Evolutionary conservation across 2,113 vertebrate species (phyloP), one percentile per base, ranked within the genome.

Genomic region (Notechis scutatus): DNA sequence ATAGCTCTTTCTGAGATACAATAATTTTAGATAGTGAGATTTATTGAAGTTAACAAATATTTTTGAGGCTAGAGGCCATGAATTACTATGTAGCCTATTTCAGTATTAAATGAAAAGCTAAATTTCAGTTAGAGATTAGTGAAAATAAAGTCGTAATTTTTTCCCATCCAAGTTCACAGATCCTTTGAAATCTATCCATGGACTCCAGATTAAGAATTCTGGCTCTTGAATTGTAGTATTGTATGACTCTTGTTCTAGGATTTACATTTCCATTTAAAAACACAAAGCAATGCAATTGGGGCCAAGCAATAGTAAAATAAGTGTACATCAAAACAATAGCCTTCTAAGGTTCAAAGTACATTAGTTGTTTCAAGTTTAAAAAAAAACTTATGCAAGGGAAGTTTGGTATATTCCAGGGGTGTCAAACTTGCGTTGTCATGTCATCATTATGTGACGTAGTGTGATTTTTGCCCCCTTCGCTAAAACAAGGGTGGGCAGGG

Each of bases 321-420:
- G 56, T 23, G 23, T 94, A 93, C 95, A 64, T 50, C 89, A 93
- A 92, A 93, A 91, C 90, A 94, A 90, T 92, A 88, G 87, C 94
- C 47, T 9, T 55, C 88, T 91, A 64, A 50, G 39, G 94, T 64
- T 57, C 59, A 93, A 94, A 94, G 92, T 18, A 45, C 90, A 59
- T 88, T 93, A 96, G 93, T 85, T 91, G 88, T 42, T 61, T 59
- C 87, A 45, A 92, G 50, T 92, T 39, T 15, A 61, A 54, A 42
- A 55, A 55, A 18, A 55, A 59, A 24, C 23, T 59, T 59, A 23
- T 7, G n/a, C 4, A 85, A 74, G 69, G 23, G 23, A 57, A 45
- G 8, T 45, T 45, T 47, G 15, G 12, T 26, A 59, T 20, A 52
- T 52, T 74, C 50, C 50, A 52, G 50, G 50, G 50, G 10, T 52